phyloP scores from a whole-genome alignment of 2,797 vertebrate genomes.

The Oceanodroma leucorhoa region DNA sequence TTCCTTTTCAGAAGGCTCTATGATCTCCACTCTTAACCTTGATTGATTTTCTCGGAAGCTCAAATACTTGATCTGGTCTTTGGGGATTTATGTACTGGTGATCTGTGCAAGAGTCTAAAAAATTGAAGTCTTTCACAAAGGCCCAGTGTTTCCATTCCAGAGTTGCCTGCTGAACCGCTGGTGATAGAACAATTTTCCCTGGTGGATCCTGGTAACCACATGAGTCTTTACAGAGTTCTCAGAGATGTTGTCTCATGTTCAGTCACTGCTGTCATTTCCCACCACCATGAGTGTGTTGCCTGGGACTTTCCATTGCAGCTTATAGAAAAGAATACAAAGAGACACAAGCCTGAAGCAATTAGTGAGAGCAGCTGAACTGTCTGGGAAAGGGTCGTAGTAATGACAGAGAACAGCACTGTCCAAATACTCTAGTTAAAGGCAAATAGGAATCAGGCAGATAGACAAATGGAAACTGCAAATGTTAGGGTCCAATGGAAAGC shows the following conservation, averaged over 20 bases:
- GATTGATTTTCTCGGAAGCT: background rate
- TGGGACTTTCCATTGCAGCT: background rate
- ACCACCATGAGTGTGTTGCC: background rate
- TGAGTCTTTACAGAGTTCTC: background rate
- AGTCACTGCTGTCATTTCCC: background rate
- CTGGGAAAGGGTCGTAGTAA: background rate
- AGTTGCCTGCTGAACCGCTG: background rate
- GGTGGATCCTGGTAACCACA: background rate
- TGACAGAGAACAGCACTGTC: background rate
- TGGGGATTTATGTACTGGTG: background rate
- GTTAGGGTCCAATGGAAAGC: background rate
- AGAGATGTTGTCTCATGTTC: background rate
- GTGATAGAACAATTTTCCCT: background rate
- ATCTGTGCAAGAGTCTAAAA: background rate
- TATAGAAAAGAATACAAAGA: background rate
- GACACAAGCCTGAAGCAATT: background rate
- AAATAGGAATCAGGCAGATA: background rate
- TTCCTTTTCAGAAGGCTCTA: background rate
- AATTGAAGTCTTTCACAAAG: background rate
- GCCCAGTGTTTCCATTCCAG: background rate
- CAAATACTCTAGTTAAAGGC: background rate
- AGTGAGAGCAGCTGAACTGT: background rate
- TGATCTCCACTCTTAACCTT: background rate
- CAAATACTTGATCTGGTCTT: background rate
- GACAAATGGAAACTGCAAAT: background rate